phyloP scores from a whole-genome alignment of 2,888 invertebrate genomes.

The Aproaerema taeniolella region DNA sequence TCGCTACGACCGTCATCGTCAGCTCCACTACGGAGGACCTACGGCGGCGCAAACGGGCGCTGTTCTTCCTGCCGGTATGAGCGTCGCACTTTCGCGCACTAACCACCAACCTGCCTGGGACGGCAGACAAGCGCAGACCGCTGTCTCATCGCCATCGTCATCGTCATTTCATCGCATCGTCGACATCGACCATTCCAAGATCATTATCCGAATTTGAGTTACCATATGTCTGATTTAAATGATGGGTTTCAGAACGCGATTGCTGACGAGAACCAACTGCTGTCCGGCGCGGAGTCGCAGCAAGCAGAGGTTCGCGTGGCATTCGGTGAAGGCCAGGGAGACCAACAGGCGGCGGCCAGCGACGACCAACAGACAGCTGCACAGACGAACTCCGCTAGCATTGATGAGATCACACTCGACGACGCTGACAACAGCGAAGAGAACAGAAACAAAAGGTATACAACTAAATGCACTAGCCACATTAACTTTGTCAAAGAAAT shows the following conservation, averaged over 20 bases:
- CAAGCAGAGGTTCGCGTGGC: conserved; percentile 80
- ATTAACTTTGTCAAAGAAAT: neutral
- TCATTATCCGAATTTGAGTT: conserved; percentile 26
- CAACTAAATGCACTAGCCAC: too few species aligned
- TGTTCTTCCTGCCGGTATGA: conserved; percentile 63
- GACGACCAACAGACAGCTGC: conserved; percentile 62
- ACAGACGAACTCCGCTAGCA: conserved; percentile 79
- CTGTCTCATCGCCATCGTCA: conserved; percentile 31
- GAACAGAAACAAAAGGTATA: conserved; percentile 86
- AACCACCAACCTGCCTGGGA: conserved; percentile 64
- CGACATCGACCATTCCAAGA: conserved; percentile 34
- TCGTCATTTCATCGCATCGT: conserved; percentile 29
- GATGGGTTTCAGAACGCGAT: conserved; percentile 51
- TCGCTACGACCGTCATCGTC: conserved; percentile 9
- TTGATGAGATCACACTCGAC: conserved; percentile 83
- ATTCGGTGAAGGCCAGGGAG: conserved; percentile 57
- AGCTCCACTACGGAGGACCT: conserved; percentile 21
- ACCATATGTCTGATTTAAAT: conserved; percentile 15
- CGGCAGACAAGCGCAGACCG: conserved; percentile 65
- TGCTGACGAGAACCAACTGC: conserved; percentile 66
- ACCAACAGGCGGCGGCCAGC: conserved; percentile 27
- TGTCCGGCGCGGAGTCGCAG: conserved; percentile 78
- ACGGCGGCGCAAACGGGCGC: conserved; percentile 47
- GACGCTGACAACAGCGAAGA: conserved; percentile 85
- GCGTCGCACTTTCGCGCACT: conserved; percentile 53